A percentile compares a stretch with the other conserved stretches of the same genome.
phyloP scores from a whole-genome alignment of 2,797 vertebrate species.

The Sylvia borin region DNA sequence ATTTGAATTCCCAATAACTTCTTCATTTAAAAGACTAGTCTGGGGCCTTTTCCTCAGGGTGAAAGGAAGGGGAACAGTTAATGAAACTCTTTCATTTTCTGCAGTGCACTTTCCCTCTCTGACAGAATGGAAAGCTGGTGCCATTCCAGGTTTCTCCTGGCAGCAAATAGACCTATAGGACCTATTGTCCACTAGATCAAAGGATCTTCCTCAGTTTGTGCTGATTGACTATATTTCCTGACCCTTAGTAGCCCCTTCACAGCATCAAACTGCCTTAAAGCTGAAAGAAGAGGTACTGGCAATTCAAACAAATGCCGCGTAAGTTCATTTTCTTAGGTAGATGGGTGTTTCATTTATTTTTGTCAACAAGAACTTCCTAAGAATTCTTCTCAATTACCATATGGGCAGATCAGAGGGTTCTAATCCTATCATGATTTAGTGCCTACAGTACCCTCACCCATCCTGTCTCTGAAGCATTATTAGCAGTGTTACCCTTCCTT shows the following conservation, averaged over 20 bases:
- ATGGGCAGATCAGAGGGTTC: neutral
- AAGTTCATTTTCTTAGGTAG: neutral
- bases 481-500: neutral
- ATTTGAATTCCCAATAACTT: neutral
- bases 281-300: neutral
- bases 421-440: neutral
- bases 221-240: neutral
- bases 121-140: neutral
- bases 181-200: neutral
- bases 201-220: neutral
- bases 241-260: neutral
- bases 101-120: neutral
- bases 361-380: neutral
- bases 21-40: neutral
- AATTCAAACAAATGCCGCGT: neutral
- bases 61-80: neutral
- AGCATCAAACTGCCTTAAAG: neutral
- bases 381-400: neutral
- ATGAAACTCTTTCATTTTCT: conserved; percentile 6
- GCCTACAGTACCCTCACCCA: neutral
- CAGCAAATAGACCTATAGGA: neutral
- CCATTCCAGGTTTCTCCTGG: neutral
- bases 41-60: neutral
- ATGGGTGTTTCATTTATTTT: neutral
- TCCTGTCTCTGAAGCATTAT: neutral